Percentiles rank a stretch among this genome's conserved stretches.
Evolutionary conservation across 1,140 invertebrate genomes (phyloP).

Genomic region (Spodoptera litura): DNA sequence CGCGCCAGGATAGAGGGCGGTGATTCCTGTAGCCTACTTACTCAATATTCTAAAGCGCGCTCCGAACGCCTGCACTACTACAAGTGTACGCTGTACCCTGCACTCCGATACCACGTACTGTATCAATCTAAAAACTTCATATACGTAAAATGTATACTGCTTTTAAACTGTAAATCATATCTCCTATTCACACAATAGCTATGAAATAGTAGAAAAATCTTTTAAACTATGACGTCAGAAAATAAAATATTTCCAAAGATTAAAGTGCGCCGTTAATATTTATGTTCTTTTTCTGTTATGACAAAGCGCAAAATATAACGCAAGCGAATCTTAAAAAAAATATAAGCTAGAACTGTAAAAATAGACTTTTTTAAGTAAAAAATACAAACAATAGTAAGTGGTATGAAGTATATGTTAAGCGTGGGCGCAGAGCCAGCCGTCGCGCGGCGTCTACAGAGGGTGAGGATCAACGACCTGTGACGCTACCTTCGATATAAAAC

Average conservation of each 20-base stretch:
- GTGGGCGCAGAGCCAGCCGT: slow-evolving; percentile 37
- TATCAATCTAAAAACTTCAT: not conserved
- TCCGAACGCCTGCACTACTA: slow-evolving; percentile 72
- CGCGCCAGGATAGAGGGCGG: slow-evolving; percentile 51
- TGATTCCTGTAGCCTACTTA: slow-evolving; percentile 73
- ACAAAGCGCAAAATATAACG: slow-evolving; percentile 11
- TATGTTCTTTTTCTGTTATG: slow-evolving; percentile 25
- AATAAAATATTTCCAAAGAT: slow-evolving; percentile 30
- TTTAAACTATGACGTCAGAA: slow-evolving; percentile 13
- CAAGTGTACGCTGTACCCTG: slow-evolving; percentile 3
- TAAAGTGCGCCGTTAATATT: slow-evolving; percentile 44
- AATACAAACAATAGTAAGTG: not conserved
- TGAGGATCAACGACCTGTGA: slow-evolving; percentile 50
- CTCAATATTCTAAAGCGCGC: slow-evolving; percentile 79
- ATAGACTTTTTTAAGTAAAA: no score
- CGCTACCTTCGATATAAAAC: slow-evolving; percentile 51
- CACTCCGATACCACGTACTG: slow-evolving; percentile 4
- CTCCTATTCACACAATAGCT: not conserved
- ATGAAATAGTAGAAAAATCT: not conserved
- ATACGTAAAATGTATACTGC: not conserved
- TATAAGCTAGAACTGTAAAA: not conserved
- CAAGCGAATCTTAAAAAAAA: slow-evolving; percentile 20
- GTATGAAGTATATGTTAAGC: slow-evolving; percentile 15
- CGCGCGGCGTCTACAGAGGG: slow-evolving; percentile 37
- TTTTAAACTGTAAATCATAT: not conserved